A percentile compares a stretch with the other conserved stretches of the same genome.
phyloP scores from a whole-genome alignment of 2,797 vertebrate species.

The Myiothlypis chrysogaster region DNA sequence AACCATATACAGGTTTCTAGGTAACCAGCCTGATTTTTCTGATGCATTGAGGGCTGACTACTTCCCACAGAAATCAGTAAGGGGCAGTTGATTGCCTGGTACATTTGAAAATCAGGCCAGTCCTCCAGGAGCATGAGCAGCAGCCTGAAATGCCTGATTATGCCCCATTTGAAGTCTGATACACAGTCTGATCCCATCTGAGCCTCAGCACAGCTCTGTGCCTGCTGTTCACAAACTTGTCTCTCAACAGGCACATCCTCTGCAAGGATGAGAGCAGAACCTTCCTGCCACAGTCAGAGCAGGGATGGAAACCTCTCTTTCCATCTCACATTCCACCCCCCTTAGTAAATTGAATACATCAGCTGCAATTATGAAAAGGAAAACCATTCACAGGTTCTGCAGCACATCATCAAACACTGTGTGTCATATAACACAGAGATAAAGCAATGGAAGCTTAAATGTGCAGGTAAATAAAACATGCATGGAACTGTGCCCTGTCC shows the following conservation, averaged over 20 bases:
- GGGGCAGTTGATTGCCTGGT: background rate
- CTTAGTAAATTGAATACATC: background rate
- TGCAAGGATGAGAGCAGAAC: background rate
- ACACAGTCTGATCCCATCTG: background rate
- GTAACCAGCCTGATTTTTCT: conserved; percentile 10
- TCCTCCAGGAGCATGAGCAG: background rate
- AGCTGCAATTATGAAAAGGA: background rate
- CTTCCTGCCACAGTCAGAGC: background rate
- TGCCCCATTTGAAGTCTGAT: background rate
- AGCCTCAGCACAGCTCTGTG: background rate
- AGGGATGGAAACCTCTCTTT: background rate
- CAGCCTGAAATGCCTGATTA: conserved; percentile 11
- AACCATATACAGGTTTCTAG: background rate
- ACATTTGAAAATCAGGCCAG: conserved; percentile 26
- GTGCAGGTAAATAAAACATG: background rate
- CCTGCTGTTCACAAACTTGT: background rate
- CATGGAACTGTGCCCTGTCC: background rate
- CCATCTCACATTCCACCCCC: background rate
- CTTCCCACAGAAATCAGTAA: background rate
- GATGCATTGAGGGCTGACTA: background rate
- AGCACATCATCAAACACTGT: background rate
- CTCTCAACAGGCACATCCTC: background rate
- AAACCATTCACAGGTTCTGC: background rate
- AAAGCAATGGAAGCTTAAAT: background rate
- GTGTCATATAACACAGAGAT: background rate